A percentile compares a stretch with the other conserved stretches of the same genome.
Evolutionary conservation across 2,888 invertebrate genomes (phyloP).

Genomic region (Ptilodon capucinus): DNA sequence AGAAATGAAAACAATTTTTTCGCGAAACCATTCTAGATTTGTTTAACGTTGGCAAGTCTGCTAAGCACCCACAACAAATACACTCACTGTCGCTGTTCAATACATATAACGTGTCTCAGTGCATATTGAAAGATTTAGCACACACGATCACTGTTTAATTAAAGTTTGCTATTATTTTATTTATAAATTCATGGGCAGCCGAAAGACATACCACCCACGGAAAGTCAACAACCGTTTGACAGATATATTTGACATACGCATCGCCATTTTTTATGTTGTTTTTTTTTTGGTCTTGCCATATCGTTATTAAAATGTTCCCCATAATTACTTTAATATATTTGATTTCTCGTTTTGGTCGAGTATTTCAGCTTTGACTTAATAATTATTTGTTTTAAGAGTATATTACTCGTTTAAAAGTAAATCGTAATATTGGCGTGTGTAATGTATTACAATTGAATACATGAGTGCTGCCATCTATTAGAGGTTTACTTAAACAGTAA

Average conservation of each 20-base stretch:
- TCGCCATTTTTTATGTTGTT: conserved; percentile 58
- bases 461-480: neutral
- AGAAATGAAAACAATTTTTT: conserved; percentile 48
- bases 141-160: too few species aligned
- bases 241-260: conserved; percentile 42
- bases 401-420: too few species aligned
- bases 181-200: conserved; percentile 17
- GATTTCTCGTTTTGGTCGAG: neutral
- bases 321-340: neutral
- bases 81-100: neutral
- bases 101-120: neutral
- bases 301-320: neutral
- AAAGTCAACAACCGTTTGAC: conserved; percentile 79
- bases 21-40: conserved; percentile 15
- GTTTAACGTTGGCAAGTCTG: neutral
- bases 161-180: conserved; percentile 1
- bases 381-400: too few species aligned
- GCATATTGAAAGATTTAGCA: neutral
- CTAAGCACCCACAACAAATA: neutral
- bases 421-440: too few species aligned
- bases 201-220: conserved; percentile 39
- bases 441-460: too few species aligned
- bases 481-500: neutral
- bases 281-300: conserved; percentile 28
- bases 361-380: too few species aligned